Conservation (phyloP, 2,797 vertebrate species). For the Luscinia megarhynchos region DNA sequence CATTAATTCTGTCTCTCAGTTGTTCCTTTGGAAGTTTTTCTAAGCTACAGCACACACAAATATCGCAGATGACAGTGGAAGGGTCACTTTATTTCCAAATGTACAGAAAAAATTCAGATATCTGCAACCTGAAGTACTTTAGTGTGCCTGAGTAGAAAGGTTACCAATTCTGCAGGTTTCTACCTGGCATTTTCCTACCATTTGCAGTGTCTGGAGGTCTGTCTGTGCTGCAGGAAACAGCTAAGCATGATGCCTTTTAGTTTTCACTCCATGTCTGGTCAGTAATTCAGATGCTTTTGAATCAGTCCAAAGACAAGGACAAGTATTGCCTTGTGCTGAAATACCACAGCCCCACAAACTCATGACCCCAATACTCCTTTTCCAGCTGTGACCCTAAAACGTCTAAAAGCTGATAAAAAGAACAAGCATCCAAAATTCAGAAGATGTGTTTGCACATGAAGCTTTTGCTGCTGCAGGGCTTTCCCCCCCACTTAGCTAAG, state of each 20-base stretch:
- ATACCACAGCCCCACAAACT: background rate
- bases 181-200: background rate
- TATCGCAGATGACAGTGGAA: background rate
- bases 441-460: background rate
- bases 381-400: background rate
- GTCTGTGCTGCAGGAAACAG: background rate
- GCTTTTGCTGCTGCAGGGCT: background rate
- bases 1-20: background rate
- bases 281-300: background rate
- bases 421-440: background rate
- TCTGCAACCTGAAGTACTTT: background rate
- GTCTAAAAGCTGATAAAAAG: background rate
- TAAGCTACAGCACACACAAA: background rate
- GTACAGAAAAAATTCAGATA: background rate
- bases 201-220: background rate
- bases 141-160: background rate
- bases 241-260: background rate
- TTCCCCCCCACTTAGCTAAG: background rate
- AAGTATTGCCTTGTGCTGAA: background rate
- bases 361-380: background rate
- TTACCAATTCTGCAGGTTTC: background rate
- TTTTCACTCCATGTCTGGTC: background rate
- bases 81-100: background rate
- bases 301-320: background rate
- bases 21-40: background rate